Conservation (phyloP, 2,888 invertebrate species). For the Balanococcus diminutus region DNA sequence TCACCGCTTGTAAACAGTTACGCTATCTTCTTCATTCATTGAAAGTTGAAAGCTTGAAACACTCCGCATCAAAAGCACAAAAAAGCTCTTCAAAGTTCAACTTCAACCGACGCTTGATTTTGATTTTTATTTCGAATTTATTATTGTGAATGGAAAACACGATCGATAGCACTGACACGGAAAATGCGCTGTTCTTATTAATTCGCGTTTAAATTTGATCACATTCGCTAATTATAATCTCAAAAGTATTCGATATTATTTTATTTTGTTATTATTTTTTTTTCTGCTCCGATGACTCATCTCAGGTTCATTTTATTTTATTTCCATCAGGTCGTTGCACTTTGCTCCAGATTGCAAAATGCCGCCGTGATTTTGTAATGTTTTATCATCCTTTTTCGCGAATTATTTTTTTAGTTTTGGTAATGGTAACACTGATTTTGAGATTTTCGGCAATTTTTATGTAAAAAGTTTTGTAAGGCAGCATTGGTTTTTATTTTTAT, state of each 20-base stretch:
- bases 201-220: not conserved
- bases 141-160: not conserved
- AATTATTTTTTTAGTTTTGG: not conserved
- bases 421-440: not conserved
- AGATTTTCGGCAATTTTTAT: not conserved
- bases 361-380: not conserved
- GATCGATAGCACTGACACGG: not conserved
- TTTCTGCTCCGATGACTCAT: not conserved
- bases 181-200: not conserved
- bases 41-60: not conserved
- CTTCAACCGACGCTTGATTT: not conserved
- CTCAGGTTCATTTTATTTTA: slow-evolving; percentile 5
- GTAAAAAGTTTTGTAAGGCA: not conserved
- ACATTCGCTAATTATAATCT: not conserved
- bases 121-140: not conserved
- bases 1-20: slow-evolving; percentile 40
- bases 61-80: slow-evolving; percentile 17
- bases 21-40: slow-evolving; percentile 38
- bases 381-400: not conserved
- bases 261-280: not conserved
- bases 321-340: slow-evolving; percentile 17
- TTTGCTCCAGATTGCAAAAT: not conserved
- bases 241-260: too few relatives aligned
- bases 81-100: not conserved
- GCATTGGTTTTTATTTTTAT: not conserved